These are phyloP conservation scores for Drosophila melanica DNA, from an alignment of 1,140 invertebrate genomes.

Conservation along the genomic window DNA sequence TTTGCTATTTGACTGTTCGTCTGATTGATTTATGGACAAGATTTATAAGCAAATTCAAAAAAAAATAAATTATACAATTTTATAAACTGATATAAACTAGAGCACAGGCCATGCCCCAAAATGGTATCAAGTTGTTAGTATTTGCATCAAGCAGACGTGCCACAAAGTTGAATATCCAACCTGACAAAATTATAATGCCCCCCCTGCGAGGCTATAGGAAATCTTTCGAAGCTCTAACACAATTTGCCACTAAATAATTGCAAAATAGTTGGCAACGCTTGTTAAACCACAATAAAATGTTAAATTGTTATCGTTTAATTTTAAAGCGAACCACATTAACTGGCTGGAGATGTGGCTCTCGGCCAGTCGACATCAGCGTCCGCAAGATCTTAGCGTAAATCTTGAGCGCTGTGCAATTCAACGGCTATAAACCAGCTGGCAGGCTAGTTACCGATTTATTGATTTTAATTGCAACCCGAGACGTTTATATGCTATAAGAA, in stretches of 20 bases:
- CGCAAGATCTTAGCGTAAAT: conserved; percentile 27
- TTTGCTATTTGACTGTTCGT: background rate
- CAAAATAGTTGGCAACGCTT: conserved; percentile 28
- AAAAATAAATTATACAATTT: background rate
- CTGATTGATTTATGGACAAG: conserved; percentile 27
- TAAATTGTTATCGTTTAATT: conserved; percentile 67
- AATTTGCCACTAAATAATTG: conserved; percentile 18
- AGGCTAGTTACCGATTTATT: conserved; percentile 81
- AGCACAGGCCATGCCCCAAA: too few relatives aligned
- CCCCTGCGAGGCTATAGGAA: too few relatives aligned
- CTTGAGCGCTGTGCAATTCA: conserved; percentile 40
- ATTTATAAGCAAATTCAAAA: background rate
- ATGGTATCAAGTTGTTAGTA: too few relatives aligned
- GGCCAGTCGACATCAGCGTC: conserved; percentile 33
- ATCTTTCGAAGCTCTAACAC: too few relatives aligned
- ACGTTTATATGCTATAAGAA: conserved; percentile 79
- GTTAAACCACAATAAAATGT: conserved; percentile 62
- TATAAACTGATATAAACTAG: too few relatives aligned
- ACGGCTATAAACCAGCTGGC: conserved; percentile 79
- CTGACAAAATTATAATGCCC: too few relatives aligned
- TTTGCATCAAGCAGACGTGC: too few relatives aligned
- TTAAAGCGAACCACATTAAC: conserved; percentile 47
- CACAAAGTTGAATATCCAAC: too few relatives aligned
- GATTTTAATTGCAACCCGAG: conserved; percentile 80
- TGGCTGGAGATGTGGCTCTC: conserved; percentile 14